Conservation (phyloP, 2,797 vertebrate genomes). For the Phoebastria nigripes region DNA sequence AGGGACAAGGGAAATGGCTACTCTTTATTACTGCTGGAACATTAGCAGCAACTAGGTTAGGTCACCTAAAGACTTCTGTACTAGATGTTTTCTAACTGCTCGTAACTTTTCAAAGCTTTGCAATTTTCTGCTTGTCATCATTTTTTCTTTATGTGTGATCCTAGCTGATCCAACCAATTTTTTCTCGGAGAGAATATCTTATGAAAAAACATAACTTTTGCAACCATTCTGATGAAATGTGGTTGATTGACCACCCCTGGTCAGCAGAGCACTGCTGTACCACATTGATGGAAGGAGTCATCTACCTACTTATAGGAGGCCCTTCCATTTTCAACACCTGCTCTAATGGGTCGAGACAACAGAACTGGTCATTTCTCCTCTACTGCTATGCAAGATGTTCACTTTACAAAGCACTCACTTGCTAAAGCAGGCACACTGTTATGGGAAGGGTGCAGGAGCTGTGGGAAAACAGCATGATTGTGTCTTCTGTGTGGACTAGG, state of each 20-base stretch:
- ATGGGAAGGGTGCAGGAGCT: not conserved
- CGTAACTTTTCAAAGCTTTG: constrained; percentile 8
- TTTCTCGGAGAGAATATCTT: not conserved
- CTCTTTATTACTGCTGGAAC: constrained; percentile 23
- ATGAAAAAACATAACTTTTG: not conserved
- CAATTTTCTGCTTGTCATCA: constrained; percentile 46
- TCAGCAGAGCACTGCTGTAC: not conserved
- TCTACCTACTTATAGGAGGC: not conserved
- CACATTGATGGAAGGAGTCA: not conserved
- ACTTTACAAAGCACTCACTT: not conserved
- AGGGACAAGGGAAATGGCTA: not conserved
- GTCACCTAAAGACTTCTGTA: not conserved
- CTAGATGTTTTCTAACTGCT: not conserved
- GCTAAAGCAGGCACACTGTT: not conserved
- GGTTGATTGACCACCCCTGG: not conserved
- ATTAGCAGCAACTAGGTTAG: not conserved
- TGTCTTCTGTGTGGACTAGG: not conserved
- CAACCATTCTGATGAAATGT: not conserved
- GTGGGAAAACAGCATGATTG: not conserved
- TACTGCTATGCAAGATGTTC: not conserved
- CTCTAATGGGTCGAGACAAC: not conserved
- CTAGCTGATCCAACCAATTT: not conserved
- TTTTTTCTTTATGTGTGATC: constrained; percentile 12
- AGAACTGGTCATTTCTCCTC: not conserved
- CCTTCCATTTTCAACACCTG: not conserved